Base-by-base conservation (phyloP, 35 echinoderm and acorn worm genomes). In the Lytechinus variegatus region DNA sequence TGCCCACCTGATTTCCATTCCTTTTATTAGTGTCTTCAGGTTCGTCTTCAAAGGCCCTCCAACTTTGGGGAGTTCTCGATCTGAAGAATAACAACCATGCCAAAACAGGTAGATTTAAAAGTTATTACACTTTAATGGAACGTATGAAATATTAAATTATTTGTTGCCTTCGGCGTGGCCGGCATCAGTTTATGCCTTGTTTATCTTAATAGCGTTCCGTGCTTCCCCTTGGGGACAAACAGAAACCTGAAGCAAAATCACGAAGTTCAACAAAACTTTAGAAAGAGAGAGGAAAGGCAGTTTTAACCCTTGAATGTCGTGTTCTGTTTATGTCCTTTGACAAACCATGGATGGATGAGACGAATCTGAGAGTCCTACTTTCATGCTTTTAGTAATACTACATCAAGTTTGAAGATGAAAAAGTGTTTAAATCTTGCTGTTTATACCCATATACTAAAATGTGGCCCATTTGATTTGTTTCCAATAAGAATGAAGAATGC, bases 151-250 rank as follows among this genome's bases (percentile, higher is more conserved):
- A 93, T 93, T 33, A 93, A 93, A 57, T 27, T 57, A 55, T 93
- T 53, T 93, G 27, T 93, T 57, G 92, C 92, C 53, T 54, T 27
- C 28, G 92, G 92, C 88, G 54, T 54, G 27, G 28, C 53, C 57
- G 53, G 53, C 92, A 93, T 93, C 92, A 57, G 53, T 93, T 54
- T 93, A 90, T 93, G 92, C 55, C 55, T 27, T 93, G 92, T 93
- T 93, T 93, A 93, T 93, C 92, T 93, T 93, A 93, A 93, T 28
- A 54, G 92, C 27, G 92, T 93, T 93, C 54, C 92, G 52, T 93
- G 92, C 92, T 57, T 55, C 55, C 92, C 92, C 92, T 93, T 27
- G 92, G 52, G 92, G 8, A 54, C 53, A 93, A 79, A 79, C 66
- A 79, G 66, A 79, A 79, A 79, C 66, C 19, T 79, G 66, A 24